phyloP scores from a whole-genome alignment of 1,140 invertebrate species.

The Trissolcus basalis region DNA sequence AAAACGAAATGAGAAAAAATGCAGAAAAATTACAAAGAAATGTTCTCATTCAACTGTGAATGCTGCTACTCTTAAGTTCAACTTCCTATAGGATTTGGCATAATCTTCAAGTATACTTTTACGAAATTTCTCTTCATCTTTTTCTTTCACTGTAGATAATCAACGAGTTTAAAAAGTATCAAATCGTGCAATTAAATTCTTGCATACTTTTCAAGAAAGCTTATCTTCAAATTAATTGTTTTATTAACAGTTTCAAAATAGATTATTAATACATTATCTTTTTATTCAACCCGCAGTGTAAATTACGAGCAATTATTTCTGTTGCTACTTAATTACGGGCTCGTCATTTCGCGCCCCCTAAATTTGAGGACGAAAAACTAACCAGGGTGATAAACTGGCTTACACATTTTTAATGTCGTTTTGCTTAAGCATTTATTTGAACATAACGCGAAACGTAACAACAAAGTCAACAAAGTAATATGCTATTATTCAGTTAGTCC shows the following conservation, averaged over 20 bases:
- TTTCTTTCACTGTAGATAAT: constrained; percentile 19
- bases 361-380: no score
- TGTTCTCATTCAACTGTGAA: constrained; percentile 41
- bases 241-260: constrained; percentile 6
- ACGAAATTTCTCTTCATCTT: constrained; percentile 16
- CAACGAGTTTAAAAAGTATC: constrained; percentile 22
- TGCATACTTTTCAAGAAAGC: constrained; percentile 8
- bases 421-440: no score
- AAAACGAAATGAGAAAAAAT: constrained; percentile 17
- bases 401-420: no score
- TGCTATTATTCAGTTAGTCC: constrained; percentile 14
- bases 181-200: constrained; percentile 23
- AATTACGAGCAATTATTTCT: no score
- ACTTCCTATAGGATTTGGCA: constrained; percentile 29
- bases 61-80: constrained; percentile 32
- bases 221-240: constrained; percentile 4
- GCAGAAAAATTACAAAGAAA: constrained; percentile 41
- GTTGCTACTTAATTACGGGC: no score
- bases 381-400: no score
- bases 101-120: constrained; percentile 38
- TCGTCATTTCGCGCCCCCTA: no score
- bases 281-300: no score
- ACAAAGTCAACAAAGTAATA: neutral
- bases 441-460: neutral
- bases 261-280: no score